Base-by-base conservation (phyloP, 2,797 vertebrate species). In the Parauchenoglanis punctatus region DNA sequence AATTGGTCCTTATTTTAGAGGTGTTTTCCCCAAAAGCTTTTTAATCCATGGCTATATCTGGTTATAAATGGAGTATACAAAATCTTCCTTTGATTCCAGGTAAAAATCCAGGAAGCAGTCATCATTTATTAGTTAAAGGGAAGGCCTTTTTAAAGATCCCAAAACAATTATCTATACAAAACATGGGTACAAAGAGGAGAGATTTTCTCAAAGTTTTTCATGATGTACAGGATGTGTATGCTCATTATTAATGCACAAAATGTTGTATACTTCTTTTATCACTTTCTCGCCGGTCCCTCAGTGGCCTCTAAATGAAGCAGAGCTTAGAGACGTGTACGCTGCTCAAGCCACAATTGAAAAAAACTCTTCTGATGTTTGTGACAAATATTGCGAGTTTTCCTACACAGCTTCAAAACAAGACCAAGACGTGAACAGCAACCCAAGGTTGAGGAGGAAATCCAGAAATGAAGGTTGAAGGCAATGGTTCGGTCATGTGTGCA, bases 81-180 rank as follows among this genome's bases (percentile, higher is more conserved):
- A 46, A 63, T 65, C 12, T 44, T 18, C 44, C 58, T 61, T 59
- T 61, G 78, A 81, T 40, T n/a, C 44, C 28, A 67, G 25, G 81
- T 82, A 49, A 49, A 49, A 46, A 65, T 82, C 61, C 40, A 82
- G 40, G 40, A 52, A 82, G 59, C 59, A n/a, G 23, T n/a, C 23
- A 6, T 46, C 6, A 63, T 28, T 28, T 49, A 28, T 0, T 20
- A 63, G 25, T n/a, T 46, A 46, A 65, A 65, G 2, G 23, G 13
- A 82, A 82, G 35, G 31, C 17, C 77, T 80, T 80, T 58, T 35
- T 40, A 49, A 58, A 44, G 59, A 40, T 40, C 40, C 40, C 40
- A 67, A 63, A 65, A n/a, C 12, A 46, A 81, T 65, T 61, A 46
- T 10, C 23, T 4, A 0, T 63, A 25, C 11, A 25, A 7, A 58